Percentiles rank a stretch among this genome's conserved stretches.
These are phyloP conservation scores for Drosophila ohnishii DNA, from an alignment of 1,140 invertebrate species.

Conservation along the genomic window DNA sequence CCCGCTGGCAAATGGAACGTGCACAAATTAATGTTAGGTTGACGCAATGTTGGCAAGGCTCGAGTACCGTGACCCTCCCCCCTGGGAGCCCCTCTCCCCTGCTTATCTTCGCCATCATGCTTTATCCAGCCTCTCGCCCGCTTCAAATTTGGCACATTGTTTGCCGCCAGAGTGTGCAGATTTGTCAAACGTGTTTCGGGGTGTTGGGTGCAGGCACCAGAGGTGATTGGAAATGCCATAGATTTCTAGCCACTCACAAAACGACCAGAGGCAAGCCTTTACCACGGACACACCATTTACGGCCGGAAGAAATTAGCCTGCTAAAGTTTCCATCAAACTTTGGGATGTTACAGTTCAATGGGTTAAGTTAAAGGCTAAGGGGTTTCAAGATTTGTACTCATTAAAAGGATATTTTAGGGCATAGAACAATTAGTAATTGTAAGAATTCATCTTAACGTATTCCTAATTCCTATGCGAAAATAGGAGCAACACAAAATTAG, in stretches of 20 bases:
- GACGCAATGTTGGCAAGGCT: slow-evolving; percentile 63
- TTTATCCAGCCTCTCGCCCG: background rate
- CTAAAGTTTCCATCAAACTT: slow-evolving; percentile 14
- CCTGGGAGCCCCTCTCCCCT: background rate
- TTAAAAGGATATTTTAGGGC: background rate
- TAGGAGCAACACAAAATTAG: too few species aligned
- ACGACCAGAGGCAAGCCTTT: slow-evolving; percentile 19
- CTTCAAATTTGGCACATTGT: slow-evolving; percentile 75
- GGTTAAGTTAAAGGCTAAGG: background rate
- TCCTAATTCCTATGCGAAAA: too few species aligned
- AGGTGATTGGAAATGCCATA: slow-evolving; percentile 59
- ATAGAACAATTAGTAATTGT: too few species aligned
- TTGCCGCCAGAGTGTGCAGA: slow-evolving; percentile 58
- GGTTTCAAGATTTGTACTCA: background rate
- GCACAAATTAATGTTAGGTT: slow-evolving; percentile 75
- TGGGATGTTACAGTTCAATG: slow-evolving; percentile 1
- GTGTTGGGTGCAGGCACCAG: slow-evolving; percentile 1
- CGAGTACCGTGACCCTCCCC: slow-evolving; percentile 43
- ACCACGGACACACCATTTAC: slow-evolving; percentile 8
- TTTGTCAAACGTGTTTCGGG: slow-evolving; percentile 54
- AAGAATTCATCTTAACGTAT: too few species aligned
- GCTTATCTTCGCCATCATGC: background rate
- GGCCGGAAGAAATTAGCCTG: slow-evolving; percentile 44
- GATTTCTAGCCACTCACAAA: slow-evolving; percentile 30
- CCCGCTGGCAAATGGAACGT: slow-evolving; percentile 72